phyloP scores from a whole-genome alignment of 2,113 vertebrate species.

The Mobula birostris region DNA sequence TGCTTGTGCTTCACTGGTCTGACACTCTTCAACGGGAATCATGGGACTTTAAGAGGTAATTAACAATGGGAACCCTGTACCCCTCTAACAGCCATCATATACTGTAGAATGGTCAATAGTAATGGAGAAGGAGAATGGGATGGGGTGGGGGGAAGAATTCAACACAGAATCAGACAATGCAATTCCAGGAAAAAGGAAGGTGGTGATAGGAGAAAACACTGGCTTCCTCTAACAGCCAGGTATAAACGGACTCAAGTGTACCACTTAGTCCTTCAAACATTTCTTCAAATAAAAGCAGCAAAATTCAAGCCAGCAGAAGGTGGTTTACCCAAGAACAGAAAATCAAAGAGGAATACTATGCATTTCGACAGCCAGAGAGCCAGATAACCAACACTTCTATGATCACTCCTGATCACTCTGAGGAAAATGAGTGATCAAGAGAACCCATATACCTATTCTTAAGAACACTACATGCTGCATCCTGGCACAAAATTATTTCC shows the following conservation, averaged over 20 bases:
- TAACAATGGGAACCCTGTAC: background rate
- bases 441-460: background rate
- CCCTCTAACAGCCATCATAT: background rate
- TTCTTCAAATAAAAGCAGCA: background rate
- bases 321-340: background rate
- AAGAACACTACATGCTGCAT: background rate
- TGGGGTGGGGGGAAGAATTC: background rate
- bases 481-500: background rate
- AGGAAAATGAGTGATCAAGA: background rate
- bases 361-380: background rate
- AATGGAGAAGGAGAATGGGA: background rate
- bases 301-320: background rate
- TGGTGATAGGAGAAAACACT: background rate
- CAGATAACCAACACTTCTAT: background rate
- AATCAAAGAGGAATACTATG: background rate
- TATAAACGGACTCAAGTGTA: background rate
- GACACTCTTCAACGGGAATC: too few species aligned
- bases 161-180: background rate
- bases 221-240: background rate
- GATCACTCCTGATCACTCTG: background rate
- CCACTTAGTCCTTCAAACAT: background rate
- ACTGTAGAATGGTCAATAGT: background rate
- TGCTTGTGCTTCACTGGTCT: background rate
- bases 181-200: background rate
- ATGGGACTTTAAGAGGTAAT: background rate